phyloP scores from a whole-genome alignment of 2,113 vertebrate genomes.

The Nesogale talazaci region DNA sequence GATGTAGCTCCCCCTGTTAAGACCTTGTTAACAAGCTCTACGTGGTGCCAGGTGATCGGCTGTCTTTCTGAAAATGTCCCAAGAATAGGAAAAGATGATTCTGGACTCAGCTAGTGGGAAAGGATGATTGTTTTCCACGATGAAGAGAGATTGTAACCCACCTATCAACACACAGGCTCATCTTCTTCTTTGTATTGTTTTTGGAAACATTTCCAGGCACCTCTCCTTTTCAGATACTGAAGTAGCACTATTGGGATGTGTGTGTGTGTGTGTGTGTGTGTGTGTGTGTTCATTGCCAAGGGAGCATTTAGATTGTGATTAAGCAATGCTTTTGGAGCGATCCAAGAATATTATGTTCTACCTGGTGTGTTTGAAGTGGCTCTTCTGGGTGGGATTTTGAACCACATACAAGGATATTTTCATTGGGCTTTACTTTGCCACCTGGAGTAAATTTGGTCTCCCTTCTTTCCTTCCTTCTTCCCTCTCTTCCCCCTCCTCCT shows the following conservation, averaged over 20 bases:
- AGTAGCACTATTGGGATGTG: background rate
- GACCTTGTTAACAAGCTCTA: slow-evolving; percentile 69
- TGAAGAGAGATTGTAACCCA: background rate
- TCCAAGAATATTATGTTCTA: background rate
- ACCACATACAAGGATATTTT: background rate
- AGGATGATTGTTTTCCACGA: slow-evolving; percentile 7
- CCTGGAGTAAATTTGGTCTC: background rate
- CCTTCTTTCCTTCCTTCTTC: background rate
- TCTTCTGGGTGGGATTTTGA: slow-evolving; percentile 25
- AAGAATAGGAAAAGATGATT: slow-evolving; percentile 58
- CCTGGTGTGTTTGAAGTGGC: background rate
- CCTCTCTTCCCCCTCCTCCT: no score
- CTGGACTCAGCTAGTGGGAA: background rate
- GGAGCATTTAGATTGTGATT: background rate
- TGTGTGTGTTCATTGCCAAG: slow-evolving; percentile 10
- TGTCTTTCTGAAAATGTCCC: slow-evolving; percentile 60
- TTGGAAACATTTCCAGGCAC: background rate
- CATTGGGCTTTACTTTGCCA: background rate
- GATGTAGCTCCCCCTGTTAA: background rate
- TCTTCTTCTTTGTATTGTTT: background rate
- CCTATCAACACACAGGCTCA: background rate
- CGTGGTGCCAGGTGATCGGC: slow-evolving; percentile 57
- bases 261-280: background rate
- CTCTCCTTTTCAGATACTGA: background rate
- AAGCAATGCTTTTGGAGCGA: slow-evolving; percentile 1